These are phyloP conservation scores for Limnephilus marmoratus DNA, from an alignment of 2,888 invertebrate genomes.

Conservation along the genomic window DNA sequence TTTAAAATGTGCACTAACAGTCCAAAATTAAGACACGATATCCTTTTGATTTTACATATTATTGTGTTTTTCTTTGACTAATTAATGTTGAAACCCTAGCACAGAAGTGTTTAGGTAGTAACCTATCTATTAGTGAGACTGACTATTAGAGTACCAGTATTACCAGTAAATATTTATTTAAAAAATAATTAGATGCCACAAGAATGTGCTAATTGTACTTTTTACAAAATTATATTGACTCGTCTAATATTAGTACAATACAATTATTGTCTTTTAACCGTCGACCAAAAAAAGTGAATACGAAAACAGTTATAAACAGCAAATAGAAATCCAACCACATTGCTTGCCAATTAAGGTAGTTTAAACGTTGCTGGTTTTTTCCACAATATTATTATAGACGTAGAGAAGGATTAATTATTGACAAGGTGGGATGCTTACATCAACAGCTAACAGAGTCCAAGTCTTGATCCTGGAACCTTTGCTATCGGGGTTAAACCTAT, in stretches of 20 bases:
- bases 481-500: neutral
- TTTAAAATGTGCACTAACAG: too few relatives aligned
- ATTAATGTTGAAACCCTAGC: too few relatives aligned
- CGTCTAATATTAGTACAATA: neutral
- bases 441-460: neutral
- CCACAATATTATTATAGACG: neutral
- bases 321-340: neutral
- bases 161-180: neutral
- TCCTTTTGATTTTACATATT: too few relatives aligned
- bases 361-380: neutral
- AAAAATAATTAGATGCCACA: neutral
- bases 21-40: too few relatives aligned
- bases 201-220: neutral
- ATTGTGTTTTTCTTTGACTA: too few relatives aligned
- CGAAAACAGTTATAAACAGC: neutral
- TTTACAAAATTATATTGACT: neutral
- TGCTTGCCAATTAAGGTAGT: neutral
- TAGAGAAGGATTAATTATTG: neutral
- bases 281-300: neutral
- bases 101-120: too few relatives aligned
- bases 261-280: neutral
- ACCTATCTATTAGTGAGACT: too few relatives aligned
- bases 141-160: too few relatives aligned
- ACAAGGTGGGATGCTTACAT: neutral
- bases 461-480: neutral